These are phyloP conservation scores for Tipula unca DNA, from an alignment of 2,888 invertebrate species.

Conservation along the genomic window DNA sequence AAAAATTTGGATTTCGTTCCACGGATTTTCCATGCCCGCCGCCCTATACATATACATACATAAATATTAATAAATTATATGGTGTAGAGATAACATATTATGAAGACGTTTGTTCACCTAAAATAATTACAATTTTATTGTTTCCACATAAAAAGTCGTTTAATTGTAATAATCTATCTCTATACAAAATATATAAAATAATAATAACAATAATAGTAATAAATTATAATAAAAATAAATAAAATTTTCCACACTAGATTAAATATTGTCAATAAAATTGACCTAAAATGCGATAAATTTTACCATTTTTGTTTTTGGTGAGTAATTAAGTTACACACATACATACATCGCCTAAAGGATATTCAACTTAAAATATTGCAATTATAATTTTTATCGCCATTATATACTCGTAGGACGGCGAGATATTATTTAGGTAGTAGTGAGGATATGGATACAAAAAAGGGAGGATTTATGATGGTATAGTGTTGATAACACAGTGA, in stretches of 20 bases:
- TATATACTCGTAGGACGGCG: background rate
- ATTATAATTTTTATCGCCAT: background rate
- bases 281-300: conserved; percentile 2
- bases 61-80: background rate
- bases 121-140: conserved; percentile 14
- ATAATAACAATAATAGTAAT: background rate
- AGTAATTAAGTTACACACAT: background rate
- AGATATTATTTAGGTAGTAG: no score
- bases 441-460: background rate
- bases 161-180: background rate
- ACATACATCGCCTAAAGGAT: conserved; percentile 8
- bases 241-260: background rate
- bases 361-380: background rate
- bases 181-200: background rate
- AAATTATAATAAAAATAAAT: conserved; percentile 14
- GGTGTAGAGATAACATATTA: background rate
- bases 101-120: background rate
- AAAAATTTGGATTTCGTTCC: background rate
- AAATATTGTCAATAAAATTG: conserved; percentile 14
- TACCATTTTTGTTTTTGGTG: background rate
- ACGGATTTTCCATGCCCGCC: background rate
- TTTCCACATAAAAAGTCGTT: background rate
- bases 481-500: background rate
- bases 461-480: background rate
- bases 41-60: background rate